Percentiles rank a stretch among this genome's conserved stretches.
These are phyloP conservation scores for Aegypius monachus DNA, from an alignment of 2,113 vertebrate genomes.

Conservation along the genomic window DNA sequence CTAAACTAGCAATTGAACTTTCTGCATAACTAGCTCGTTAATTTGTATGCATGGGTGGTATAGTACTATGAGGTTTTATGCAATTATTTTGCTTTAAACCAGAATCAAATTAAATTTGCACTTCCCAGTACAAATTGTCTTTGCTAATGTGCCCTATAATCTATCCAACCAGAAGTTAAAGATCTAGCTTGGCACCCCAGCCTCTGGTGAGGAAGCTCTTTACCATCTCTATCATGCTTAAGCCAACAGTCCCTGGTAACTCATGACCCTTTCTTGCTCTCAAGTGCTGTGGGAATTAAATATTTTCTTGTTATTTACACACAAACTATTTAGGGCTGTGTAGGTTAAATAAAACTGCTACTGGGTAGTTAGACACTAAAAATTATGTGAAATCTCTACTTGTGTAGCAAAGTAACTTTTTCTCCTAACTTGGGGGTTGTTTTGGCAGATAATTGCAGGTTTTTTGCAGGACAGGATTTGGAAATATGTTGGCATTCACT, in stretches of 20 bases:
- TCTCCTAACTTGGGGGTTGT: neutral
- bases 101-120: neutral
- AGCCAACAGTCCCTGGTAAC: neutral
- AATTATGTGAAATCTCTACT: neutral
- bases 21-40: neutral
- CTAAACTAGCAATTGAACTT: neutral
- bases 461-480: neutral
- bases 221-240: neutral
- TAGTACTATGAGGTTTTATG: neutral
- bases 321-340: neutral
- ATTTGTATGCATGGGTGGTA: neutral
- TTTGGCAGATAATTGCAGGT: fast-evolving
- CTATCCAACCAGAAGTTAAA: neutral
- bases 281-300: neutral
- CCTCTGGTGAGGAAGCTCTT: neutral
- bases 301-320: neutral
- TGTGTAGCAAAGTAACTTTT: neutral
- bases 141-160: neutral
- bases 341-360: neutral
- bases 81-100: neutral
- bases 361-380: neutral
- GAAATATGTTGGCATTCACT: neutral
- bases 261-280: neutral
- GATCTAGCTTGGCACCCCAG: neutral
- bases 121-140: neutral